These are phyloP conservation scores for Amblyopsis rosae DNA, from an alignment of 2,113 vertebrate species.

Conservation along the genomic window DNA sequence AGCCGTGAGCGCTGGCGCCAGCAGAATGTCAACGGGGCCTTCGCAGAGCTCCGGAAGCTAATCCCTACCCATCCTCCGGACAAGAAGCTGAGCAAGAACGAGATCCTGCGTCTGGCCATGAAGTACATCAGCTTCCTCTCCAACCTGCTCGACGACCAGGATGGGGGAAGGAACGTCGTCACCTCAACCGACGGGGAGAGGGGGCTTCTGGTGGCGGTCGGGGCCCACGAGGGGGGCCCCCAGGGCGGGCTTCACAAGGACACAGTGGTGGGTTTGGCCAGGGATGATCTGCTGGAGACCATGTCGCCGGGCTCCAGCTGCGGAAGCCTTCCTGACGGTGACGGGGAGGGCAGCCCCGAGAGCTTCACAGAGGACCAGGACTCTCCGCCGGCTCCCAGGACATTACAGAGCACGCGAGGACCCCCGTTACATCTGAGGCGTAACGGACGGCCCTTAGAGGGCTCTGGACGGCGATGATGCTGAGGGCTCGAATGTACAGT, in stretches of 20 bases:
- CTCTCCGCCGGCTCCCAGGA: slow-evolving; percentile 71
- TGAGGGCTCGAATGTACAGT: slow-evolving; percentile 27
- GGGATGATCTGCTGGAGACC: slow-evolving; percentile 90
- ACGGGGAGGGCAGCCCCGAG: slow-evolving; percentile 89
- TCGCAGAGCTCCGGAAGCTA: slow-evolving; percentile 92
- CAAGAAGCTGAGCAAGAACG: slow-evolving; percentile 96
- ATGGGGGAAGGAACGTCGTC: slow-evolving; percentile 86
- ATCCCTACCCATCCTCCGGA: slow-evolving; percentile 92
- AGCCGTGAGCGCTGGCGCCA: slow-evolving; percentile 94
- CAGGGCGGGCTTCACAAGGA: slow-evolving; percentile 72
- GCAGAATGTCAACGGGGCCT: slow-evolving; percentile 94
- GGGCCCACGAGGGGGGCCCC: slow-evolving; percentile 75
- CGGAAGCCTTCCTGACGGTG: slow-evolving; percentile 89
- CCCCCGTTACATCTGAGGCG: slow-evolving; percentile 76
- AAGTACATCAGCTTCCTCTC: slow-evolving; percentile 97
- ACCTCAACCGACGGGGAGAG: slow-evolving; percentile 77
- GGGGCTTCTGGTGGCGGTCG: slow-evolving; percentile 80
- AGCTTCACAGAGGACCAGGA: slow-evolving; percentile 87
- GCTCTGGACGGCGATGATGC: slow-evolving; percentile 85
- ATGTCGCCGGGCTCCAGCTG: slow-evolving; percentile 92
- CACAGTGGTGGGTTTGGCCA: slow-evolving; percentile 82
- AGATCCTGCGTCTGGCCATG: slow-evolving; percentile 94
- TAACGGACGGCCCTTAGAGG: slow-evolving; percentile 83
- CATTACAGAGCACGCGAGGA: slow-evolving; percentile 76
- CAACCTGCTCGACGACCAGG: slow-evolving; percentile 93